A percentile compares a stretch with the other conserved stretches of the same genome.
phyloP scores from a whole-genome alignment of 2,113 vertebrate genomes.

The Megatriorchis doriae region DNA sequence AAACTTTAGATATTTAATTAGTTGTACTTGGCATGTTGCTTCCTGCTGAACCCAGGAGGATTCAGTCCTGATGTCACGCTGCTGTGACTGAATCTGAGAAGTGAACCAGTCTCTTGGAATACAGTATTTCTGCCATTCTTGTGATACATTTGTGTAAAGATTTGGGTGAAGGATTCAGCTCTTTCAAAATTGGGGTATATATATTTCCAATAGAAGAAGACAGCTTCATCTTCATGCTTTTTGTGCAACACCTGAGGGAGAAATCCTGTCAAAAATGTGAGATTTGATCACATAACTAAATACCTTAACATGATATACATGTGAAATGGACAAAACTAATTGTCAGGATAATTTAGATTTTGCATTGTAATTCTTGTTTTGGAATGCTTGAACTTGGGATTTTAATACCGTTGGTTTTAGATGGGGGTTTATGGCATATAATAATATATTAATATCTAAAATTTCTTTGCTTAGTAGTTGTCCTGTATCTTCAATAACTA shows the following conservation, averaged over 20 bases:
- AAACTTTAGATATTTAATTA: background rate
- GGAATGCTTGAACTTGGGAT: background rate
- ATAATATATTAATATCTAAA: background rate
- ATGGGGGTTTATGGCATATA: background rate
- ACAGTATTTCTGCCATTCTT: background rate
- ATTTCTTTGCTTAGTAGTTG: background rate
- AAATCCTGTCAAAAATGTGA: background rate
- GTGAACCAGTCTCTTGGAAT: background rate
- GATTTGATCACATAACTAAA: background rate
- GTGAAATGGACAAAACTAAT: background rate
- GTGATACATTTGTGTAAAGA: background rate
- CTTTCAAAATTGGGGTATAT: background rate
- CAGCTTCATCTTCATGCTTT: background rate
- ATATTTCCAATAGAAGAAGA: background rate
- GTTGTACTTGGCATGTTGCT: background rate
- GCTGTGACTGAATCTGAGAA: background rate
- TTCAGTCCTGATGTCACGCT: background rate
- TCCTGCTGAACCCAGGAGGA: background rate
- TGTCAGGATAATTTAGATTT: background rate
- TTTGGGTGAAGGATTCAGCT: background rate
- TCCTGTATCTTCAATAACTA: background rate
- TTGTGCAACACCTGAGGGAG: background rate
- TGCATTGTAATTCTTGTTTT: background rate
- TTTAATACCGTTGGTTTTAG: background rate
- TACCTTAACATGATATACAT: background rate